Percentiles rank a stretch among this genome's conserved stretches.
Evolutionary conservation across 2,113 vertebrate genomes (phyloP).

Genomic region (Cyprinodon brontotheroides): DNA sequence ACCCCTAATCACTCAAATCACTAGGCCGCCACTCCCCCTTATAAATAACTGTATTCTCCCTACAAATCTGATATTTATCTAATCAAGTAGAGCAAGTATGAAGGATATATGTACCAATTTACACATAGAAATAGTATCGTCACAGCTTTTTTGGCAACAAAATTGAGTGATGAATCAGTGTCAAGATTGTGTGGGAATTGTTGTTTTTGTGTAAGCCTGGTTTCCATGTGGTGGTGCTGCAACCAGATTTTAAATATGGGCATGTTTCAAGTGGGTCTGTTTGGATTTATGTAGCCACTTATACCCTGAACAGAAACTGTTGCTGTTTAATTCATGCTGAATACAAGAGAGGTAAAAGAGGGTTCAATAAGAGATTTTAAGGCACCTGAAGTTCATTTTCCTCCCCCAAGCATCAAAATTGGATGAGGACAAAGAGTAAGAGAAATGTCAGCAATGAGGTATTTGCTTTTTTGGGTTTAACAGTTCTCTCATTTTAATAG

Average conservation of each 20-base stretch:
- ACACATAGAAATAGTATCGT: constrained; percentile 20
- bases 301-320: constrained; percentile 42
- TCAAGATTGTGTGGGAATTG: neutral
- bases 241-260: constrained; percentile 8
- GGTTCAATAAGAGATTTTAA: constrained; percentile 78
- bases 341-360: constrained; percentile 68
- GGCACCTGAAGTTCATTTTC: constrained; percentile 77
- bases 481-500: constrained; percentile 53
- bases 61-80: too few relatives aligned
- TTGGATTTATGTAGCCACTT: constrained; percentile 25
- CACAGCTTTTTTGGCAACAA: constrained; percentile 16
- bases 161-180: constrained; percentile 15
- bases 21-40: too few relatives aligned
- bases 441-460: constrained; percentile 36
- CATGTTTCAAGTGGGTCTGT: constrained; percentile 6
- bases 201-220: neutral
- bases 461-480: constrained; percentile 55
- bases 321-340: constrained; percentile 46
- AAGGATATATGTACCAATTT: neutral
- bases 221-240: constrained; percentile 10
- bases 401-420: constrained; percentile 74
- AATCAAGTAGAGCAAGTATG: too few relatives aligned
- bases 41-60: too few relatives aligned
- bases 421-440: constrained; percentile 52
- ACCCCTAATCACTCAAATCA: too few relatives aligned